Base-by-base conservation (phyloP, 2,113 vertebrate species). In the Hyperoodon ampullatus region DNA sequence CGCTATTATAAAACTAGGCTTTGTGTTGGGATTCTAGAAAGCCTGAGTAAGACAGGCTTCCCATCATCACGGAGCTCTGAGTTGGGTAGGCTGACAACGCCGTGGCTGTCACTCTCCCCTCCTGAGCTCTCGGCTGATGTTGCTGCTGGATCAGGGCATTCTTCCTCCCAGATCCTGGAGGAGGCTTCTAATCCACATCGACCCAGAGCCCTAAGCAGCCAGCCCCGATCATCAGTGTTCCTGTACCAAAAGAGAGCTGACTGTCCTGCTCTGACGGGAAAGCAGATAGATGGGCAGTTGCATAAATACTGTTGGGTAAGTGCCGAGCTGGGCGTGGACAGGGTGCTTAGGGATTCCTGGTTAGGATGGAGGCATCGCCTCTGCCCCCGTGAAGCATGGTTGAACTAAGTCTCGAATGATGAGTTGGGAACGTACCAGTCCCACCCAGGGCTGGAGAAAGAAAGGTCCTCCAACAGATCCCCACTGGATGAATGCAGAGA, bases 291-390 rank as follows among this genome's bases (percentile, higher is more conserved):
- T 1, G 13, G 18, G 33, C 61, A 11, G 1, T 10, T 6, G 5
- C 30, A 28, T 53, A 58, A 42, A 14, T 16, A 26, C 1, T 63
- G 0, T 39, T 71, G 1, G 5, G 0, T 3, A 30, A 13, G 50
- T 19, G 24, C 70, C 35, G 2, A 3, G 1, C 2, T 19, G 58
- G 82, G 12, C 0, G 1, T 3, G 3, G 9, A 0, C 7, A 5
- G 13, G 18, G 21, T 4, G 6, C 61, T 5, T 0, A 6, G 63
- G 24, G 66, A 5, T 1, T 50, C 47, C 84, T 30, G 4, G 16
- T 66, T 30, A 30, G 71, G 28, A 16, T 18, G 21, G 50, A 53
- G 58, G 26, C 1, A 2, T 19, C 70, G 5, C 1, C 24, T 42
- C 55, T n/a, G 47, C 19, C 33, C 15, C 28, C 39, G 13, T 4